Evolutionary conservation across 35 echinoderm and acorn worm species (phyloP).

Genomic region (Diadema setosum): DNA sequence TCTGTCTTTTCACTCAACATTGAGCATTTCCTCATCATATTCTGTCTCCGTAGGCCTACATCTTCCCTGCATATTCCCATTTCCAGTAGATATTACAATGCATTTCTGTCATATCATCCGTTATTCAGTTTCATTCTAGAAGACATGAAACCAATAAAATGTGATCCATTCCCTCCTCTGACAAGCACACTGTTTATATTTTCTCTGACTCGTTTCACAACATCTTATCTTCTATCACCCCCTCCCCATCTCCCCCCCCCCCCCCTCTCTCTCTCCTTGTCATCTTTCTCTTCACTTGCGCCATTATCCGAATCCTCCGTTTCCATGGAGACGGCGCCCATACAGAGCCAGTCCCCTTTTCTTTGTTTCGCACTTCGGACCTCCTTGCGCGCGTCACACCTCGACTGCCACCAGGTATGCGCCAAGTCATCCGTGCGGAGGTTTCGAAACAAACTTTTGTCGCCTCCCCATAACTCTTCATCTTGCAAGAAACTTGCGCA

Average conservation of each 20-base stretch:
- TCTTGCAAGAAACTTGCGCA: not conserved
- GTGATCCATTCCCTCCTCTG: no score
- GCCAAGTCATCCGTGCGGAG: not conserved
- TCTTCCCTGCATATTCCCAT: no score
- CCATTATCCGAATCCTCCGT: not conserved
- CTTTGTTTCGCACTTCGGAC: not conserved
- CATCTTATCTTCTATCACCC: not conserved
- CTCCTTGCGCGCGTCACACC: not conserved
- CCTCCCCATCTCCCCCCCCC: not conserved
- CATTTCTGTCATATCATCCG: no score
- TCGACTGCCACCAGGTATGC: not conserved
- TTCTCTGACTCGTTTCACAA: not conserved
- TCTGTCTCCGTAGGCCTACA: no score
- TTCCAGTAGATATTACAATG: no score
- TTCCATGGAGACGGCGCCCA: not conserved
- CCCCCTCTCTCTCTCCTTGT: not conserved
- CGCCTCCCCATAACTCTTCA: not conserved
- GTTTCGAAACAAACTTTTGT: conserved; percentile 27
- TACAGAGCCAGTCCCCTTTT: not conserved
- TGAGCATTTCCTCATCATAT: no score
- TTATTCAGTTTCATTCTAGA: no score
- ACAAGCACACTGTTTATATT: not conserved
- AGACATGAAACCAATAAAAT: no score
- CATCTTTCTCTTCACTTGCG: not conserved
- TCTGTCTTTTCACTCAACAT: no score